Base-by-base conservation (phyloP, 2,797 vertebrate genomes). In the Odontamblyopus rebecca region DNA sequence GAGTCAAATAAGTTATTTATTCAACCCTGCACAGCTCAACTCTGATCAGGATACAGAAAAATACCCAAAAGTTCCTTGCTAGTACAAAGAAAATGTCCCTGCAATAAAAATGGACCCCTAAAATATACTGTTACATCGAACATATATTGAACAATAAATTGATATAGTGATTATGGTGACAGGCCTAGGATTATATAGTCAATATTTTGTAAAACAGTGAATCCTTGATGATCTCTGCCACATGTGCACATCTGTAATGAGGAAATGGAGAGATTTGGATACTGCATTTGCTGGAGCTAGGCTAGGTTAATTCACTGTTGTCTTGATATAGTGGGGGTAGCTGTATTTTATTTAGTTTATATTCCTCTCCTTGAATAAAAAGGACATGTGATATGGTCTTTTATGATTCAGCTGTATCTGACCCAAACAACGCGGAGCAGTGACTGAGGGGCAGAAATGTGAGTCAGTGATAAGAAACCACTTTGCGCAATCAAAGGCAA, bases 391-490 rank as follows among this genome's bases (percentile, higher is more conserved):
- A 5, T 27, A 18, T 32, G 11, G 48, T 41, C 48, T 30, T 32
- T 63, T 11, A 3, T 67, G 69, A 59, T 65, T 73, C 41, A 77
- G 63, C 18, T 19, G 65, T 50, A 70, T n/a, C 38, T 68, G 19
- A 7, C 18, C 44, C 38, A 2, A 68, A 53, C 38, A 41, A 16
- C 15, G 11, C 44, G 15, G 44, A 13, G 38, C 68, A 1, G 56
- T 44, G 65, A 73, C 65, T 48, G 59, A 61, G 19, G 66, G 61
- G 71, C 13, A 73, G 9, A 50, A 35, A 75, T 57, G 72, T 79
- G 71, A 85, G 76, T 86, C 76, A 82, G 76, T 74, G 73, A 35
- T 63, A 85, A 53, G 56, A 61, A 63, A 38, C 73, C 79, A 63
- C 61, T 48, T 48, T 48, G 3, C 11, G 56, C 74, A 82, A 89